Evolutionary conservation across 2,113 vertebrate species (phyloP).

Genomic region (Lepidothrix coronata): DNA sequence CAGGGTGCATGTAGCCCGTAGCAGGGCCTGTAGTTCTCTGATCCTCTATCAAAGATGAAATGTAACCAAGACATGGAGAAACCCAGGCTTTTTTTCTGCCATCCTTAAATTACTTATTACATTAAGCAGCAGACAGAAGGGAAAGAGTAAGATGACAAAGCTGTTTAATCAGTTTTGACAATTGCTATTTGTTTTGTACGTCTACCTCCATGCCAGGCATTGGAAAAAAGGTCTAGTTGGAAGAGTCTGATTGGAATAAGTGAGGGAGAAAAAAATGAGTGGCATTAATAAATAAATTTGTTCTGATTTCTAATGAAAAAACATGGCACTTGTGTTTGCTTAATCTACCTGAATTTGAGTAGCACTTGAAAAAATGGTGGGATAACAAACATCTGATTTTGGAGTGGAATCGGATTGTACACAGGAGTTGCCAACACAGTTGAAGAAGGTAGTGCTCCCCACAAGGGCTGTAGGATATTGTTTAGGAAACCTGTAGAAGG

Average conservation of each 20-base stretch:
- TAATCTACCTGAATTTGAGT: background rate
- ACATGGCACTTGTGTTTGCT: background rate
- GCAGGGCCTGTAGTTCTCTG: background rate
- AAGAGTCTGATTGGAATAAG: background rate
- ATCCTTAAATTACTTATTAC: background rate
- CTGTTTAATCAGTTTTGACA: background rate
- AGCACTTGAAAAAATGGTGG: background rate
- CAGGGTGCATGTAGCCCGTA: background rate
- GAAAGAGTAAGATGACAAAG: background rate
- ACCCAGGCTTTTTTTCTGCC: background rate
- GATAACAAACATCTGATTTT: background rate
- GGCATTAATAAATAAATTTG: background rate
- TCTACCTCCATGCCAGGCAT: background rate
- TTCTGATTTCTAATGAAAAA: background rate
- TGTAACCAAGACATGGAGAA: fast-evolving
- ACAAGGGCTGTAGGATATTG: background rate
- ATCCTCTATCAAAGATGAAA: background rate
- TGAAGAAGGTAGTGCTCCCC: background rate
- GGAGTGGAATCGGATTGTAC: background rate
- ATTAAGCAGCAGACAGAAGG: background rate
- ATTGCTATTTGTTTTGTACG: background rate
- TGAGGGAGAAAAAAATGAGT: background rate
- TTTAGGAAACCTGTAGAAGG: background rate
- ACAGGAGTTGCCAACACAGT: background rate
- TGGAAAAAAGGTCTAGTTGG: background rate